Percentiles rank a stretch among this genome's conserved stretches.
Conservation (phyloP, 2,888 invertebrate species). For the Thymelicus sylvestris region DNA sequence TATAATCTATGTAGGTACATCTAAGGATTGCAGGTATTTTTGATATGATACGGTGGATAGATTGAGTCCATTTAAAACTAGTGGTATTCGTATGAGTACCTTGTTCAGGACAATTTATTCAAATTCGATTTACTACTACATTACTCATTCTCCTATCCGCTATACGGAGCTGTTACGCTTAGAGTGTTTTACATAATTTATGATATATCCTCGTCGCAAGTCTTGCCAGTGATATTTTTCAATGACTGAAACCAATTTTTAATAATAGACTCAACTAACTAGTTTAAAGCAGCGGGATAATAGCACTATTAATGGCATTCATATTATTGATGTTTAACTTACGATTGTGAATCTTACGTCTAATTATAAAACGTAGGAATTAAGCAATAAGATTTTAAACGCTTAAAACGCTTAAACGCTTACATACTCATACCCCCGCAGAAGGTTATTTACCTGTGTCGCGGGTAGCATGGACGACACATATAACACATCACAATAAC, state of each 20-base stretch:
- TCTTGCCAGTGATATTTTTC: background rate
- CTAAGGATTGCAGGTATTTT: background rate
- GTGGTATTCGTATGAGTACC: slow-evolving; percentile 20
- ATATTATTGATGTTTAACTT: too few species aligned
- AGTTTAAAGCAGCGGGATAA: too few species aligned
- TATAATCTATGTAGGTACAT: too few species aligned
- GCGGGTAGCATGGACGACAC: too few species aligned
- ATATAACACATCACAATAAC: too few species aligned
- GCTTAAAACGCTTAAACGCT: too few species aligned
- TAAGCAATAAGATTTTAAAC: too few species aligned
- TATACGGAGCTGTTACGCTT: slow-evolving; percentile 14
- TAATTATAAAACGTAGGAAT: too few species aligned
- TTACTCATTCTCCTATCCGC: slow-evolving; percentile 24
- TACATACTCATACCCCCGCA: too few species aligned
- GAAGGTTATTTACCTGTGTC: too few species aligned
- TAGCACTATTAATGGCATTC: too few species aligned
- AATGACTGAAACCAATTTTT: background rate
- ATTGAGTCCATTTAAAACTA: slow-evolving; percentile 11
- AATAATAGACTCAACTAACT: background rate
- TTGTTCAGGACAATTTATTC: slow-evolving; percentile 34
- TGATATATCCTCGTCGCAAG: slow-evolving; percentile 15
- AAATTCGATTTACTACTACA: slow-evolving; percentile 28
- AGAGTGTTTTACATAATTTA: slow-evolving; percentile 26
- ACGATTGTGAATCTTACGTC: too few species aligned
- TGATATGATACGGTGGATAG: background rate